Conservation (phyloP, 2,113 vertebrate genomes). For the Aptenodytes forsteri region DNA sequence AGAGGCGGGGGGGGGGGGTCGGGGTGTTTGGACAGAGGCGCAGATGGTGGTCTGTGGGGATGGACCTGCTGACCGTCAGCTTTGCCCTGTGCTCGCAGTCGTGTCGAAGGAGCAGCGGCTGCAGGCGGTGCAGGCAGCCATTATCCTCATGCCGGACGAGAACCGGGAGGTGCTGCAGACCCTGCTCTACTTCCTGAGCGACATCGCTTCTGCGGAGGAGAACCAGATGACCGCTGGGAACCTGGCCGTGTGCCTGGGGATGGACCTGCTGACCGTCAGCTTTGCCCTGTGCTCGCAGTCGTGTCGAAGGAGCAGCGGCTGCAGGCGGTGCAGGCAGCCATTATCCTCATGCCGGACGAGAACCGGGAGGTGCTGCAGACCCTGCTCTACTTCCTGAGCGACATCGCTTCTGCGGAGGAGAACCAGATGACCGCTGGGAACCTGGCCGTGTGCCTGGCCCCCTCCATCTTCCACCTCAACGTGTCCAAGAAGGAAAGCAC, state of each 20-base stretch:
- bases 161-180: slow-evolving; percentile 89
- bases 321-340: slow-evolving; percentile 79
- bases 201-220: slow-evolving; percentile 81
- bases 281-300: slow-evolving; percentile 49
- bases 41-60: fast-evolving
- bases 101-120: slow-evolving; percentile 84
- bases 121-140: slow-evolving; percentile 79
- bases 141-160: slow-evolving; percentile 85
- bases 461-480: slow-evolving; percentile 88
- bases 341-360: slow-evolving; percentile 85
- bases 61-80: fast-evolving
- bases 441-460: slow-evolving; percentile 87
- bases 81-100: slow-evolving; percentile 49
- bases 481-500: slow-evolving; percentile 82
- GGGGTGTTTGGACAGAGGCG: no score
- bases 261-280: fast-evolving
- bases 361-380: slow-evolving; percentile 89
- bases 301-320: slow-evolving; percentile 84
- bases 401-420: slow-evolving; percentile 81
- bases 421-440: slow-evolving; percentile 89
- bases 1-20: neutral
- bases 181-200: slow-evolving; percentile 87
- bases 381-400: slow-evolving; percentile 87
- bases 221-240: slow-evolving; percentile 89
- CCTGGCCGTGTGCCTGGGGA: slow-evolving; percentile 84